Conservation (phyloP, 2,113 vertebrate species). For the Vulpes lagopus region DNA sequence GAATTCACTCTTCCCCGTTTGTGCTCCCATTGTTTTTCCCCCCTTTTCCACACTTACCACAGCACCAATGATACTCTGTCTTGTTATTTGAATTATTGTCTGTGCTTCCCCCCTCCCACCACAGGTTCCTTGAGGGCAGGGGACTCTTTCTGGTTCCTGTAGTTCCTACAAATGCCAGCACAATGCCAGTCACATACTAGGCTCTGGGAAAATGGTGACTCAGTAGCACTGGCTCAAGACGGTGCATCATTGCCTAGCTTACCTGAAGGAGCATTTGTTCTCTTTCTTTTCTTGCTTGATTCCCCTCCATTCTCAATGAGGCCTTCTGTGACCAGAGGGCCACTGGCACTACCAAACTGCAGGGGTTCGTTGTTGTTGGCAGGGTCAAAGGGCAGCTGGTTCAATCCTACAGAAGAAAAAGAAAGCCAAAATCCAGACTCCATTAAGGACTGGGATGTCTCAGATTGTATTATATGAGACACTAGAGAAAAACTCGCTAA, state of each 20-base stretch:
- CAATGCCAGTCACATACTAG: background rate
- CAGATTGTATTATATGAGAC: constrained; percentile 53
- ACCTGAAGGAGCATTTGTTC: constrained; percentile 92
- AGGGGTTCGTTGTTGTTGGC: constrained; percentile 90
- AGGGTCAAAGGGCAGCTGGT: constrained; percentile 92
- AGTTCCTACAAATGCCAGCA: background rate
- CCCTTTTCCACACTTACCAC: background rate
- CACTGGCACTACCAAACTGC: constrained; percentile 88
- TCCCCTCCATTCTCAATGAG: constrained; percentile 90
- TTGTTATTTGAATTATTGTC: background rate
- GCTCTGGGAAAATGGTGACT: constrained; percentile 29
- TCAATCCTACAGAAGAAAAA: constrained; percentile 90
- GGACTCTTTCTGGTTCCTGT: constrained; percentile 8
- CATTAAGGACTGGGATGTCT: constrained; percentile 64
- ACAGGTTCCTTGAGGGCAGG: background rate
- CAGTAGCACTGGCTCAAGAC: constrained; percentile 43
- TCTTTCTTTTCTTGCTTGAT: constrained; percentile 92
- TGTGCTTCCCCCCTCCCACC: background rate
- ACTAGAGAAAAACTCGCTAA: constrained; percentile 21
- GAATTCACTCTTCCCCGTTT: constrained; percentile 3
- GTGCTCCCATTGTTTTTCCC: background rate
- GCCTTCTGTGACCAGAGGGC: constrained; percentile 87
- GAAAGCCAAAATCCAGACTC: constrained; percentile 80
- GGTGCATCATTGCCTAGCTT: constrained; percentile 60
- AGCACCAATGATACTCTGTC: constrained; percentile 35